phyloP scores from a whole-genome alignment of 1,140 invertebrate genomes.

The Drosophila repletoides region DNA sequence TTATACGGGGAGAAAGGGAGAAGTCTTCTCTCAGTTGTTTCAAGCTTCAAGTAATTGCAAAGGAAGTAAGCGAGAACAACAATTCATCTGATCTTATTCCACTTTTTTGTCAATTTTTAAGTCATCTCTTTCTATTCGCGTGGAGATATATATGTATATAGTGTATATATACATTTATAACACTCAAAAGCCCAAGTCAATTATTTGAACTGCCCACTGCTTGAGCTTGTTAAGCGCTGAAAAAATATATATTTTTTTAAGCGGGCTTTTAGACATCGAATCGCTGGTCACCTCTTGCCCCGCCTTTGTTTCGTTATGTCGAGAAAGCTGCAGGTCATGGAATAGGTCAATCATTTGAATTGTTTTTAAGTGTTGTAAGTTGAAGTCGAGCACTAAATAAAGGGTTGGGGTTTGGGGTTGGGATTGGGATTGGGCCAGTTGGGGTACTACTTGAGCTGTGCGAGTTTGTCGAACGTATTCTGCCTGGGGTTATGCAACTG shows the following conservation, averaged over 20 bases:
- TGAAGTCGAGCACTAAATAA: slow-evolving; percentile 17
- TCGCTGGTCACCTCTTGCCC: slow-evolving; percentile 16
- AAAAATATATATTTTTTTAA: slow-evolving; percentile 19
- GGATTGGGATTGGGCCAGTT: not conserved
- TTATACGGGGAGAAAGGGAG: not conserved
- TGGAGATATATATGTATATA: slow-evolving; percentile 7
- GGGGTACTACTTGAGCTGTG: slow-evolving; percentile 3
- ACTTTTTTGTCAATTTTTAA: slow-evolving; percentile 10
- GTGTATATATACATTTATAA: slow-evolving; percentile 12
- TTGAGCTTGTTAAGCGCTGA: slow-evolving; percentile 67
- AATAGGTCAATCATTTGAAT: slow-evolving; percentile 78
- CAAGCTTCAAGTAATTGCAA: slow-evolving; percentile 67
- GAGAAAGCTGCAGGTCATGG: slow-evolving; percentile 55
- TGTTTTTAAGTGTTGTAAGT: slow-evolving; percentile 76
- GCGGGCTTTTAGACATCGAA: slow-evolving; percentile 23
- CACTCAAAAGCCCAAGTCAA: slow-evolving; percentile 65
- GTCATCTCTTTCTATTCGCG: slow-evolving; percentile 12
- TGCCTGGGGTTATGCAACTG: not conserved
- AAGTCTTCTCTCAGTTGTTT: slow-evolving; percentile 32
- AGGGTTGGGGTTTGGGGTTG: not conserved
- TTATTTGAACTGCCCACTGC: slow-evolving; percentile 57
- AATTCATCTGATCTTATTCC: slow-evolving; percentile 29
- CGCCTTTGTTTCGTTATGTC: slow-evolving; percentile 10
- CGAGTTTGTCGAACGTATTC: slow-evolving; percentile 30
- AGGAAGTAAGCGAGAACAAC: slow-evolving; percentile 57